Conservation (phyloP, 2,888 invertebrate species). For the Thymelicus sylvestris region DNA sequence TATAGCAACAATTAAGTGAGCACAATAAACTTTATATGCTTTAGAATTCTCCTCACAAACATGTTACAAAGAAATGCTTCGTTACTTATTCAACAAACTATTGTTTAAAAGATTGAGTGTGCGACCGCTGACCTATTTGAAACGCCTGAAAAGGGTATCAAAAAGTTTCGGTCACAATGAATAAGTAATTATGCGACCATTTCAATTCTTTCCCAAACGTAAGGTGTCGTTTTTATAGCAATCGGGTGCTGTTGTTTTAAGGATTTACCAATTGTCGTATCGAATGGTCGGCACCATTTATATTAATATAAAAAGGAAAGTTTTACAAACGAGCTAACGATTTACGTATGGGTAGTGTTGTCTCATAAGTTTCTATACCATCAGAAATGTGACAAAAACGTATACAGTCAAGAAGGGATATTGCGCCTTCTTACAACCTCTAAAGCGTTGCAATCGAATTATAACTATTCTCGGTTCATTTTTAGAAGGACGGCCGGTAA, state of each 20-base stretch:
- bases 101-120: conserved; percentile 37
- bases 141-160: conserved; percentile 9
- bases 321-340: too few species aligned
- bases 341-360: too few species aligned
- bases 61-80: conserved; percentile 7
- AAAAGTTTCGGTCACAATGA: conserved; percentile 13
- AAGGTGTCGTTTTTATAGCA: neutral
- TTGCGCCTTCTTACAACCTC: too few species aligned
- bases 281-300: neutral
- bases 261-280: neutral
- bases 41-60: conserved; percentile 5
- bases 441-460: too few species aligned
- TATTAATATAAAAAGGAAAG: neutral
- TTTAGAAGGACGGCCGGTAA: too few species aligned
- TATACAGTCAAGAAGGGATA: too few species aligned
- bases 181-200: conserved; percentile 3
- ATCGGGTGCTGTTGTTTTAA: neutral
- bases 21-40: neutral
- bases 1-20: neutral
- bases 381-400: too few species aligned
- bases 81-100: conserved; percentile 25
- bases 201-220: conserved; percentile 11
- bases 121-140: conserved; percentile 35
- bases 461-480: too few species aligned
- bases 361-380: too few species aligned